A percentile compares a stretch with the other conserved stretches of the same genome.
Evolutionary conservation across 2,888 invertebrate species (phyloP).

Genomic region (Tricholauxania praeusta): DNA sequence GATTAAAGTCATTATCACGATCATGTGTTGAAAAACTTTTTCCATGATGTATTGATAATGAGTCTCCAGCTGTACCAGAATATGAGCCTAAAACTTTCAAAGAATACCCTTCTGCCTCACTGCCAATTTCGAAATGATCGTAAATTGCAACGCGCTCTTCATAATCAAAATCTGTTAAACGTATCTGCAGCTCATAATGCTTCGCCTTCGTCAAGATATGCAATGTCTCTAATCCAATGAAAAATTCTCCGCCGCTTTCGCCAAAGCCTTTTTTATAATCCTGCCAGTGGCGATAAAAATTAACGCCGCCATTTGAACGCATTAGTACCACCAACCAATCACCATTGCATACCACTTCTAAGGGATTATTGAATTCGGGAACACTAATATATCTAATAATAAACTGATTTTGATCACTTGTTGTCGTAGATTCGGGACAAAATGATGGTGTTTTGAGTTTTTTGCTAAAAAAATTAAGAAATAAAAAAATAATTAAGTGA

Average conservation of each 20-base stretch:
- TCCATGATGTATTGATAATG: background rate
- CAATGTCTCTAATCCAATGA: constrained; percentile 5
- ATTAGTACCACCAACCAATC: constrained; percentile 2
- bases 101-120: background rate
- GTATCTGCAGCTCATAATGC: background rate
- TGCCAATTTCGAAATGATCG: constrained; percentile 1
- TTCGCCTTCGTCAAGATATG: background rate
- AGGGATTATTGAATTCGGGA: too few relatives aligned
- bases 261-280: constrained; percentile 18
- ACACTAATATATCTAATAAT: too few relatives aligned
- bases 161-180: background rate
- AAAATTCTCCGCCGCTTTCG: background rate
- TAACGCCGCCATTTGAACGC: constrained; percentile 8
- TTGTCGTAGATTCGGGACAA: too few relatives aligned
- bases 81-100: background rate
- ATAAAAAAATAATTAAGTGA: too few relatives aligned
- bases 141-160: background rate
- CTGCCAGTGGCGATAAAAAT: constrained; percentile 13
- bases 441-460: too few relatives aligned
- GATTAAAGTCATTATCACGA: constrained; percentile 10
- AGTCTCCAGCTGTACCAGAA: constrained; percentile 11
- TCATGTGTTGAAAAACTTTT: constrained; percentile 3
- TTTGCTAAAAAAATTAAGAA: too few relatives aligned
- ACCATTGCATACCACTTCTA: background rate
- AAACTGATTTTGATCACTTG: too few relatives aligned